phyloP scores from a whole-genome alignment of 2,888 invertebrate genomes.

The Anthrax anthrax region DNA sequence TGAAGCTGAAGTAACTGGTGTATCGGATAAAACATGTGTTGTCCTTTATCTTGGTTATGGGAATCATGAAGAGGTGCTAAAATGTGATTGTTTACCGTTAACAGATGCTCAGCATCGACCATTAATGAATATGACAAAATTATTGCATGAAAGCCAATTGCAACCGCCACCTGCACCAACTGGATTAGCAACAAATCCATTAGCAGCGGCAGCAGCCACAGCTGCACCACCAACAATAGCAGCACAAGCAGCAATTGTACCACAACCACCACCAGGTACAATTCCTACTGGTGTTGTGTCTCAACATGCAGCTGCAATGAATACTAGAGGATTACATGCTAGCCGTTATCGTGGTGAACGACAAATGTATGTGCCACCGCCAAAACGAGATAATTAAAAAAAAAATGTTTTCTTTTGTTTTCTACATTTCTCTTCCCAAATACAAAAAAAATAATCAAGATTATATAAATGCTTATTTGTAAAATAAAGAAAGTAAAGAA shows the following conservation, averaged over 20 bases:
- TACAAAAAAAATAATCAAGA: no score
- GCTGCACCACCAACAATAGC: background rate
- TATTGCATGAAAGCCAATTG: conserved; percentile 8
- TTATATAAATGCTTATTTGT: no score
- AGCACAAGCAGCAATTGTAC: background rate
- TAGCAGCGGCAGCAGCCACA: conserved; percentile 6
- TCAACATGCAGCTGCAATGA: background rate
- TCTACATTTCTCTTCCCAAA: no score
- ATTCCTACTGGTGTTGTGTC: background rate
- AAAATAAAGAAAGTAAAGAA: no score
- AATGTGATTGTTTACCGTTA: conserved; percentile 63
- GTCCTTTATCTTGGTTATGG: conserved; percentile 79
- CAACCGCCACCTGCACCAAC: conserved; percentile 8
- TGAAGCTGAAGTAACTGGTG: conserved; percentile 65
- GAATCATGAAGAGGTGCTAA: conserved; percentile 77
- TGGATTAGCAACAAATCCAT: background rate
- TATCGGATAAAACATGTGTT: conserved; percentile 70
- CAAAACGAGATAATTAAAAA: conserved; percentile 27
- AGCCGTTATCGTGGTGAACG: conserved; percentile 27
- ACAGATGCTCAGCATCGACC: conserved; percentile 29
- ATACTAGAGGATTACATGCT: background rate
- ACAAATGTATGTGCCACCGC: conserved; percentile 36
- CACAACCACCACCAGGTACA: no score
- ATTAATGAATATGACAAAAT: conserved; percentile 17
- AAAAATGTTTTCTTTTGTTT: background rate